Evolutionary conservation across 1,140 invertebrate genomes (phyloP), one percentile per base, ranked within the genome.

Genomic region (Atta texana): DNA sequence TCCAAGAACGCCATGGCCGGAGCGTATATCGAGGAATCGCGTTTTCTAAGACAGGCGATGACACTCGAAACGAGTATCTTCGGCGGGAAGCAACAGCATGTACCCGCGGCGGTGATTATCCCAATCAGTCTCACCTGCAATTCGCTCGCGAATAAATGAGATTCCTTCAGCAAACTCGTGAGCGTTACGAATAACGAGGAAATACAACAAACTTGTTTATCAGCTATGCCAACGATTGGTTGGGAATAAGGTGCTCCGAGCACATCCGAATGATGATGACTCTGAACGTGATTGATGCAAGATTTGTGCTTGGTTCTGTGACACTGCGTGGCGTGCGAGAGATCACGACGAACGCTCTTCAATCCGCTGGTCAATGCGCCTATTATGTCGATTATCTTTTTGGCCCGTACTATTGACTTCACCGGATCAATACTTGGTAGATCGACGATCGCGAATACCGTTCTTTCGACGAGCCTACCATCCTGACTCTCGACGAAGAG

Each of bases 41-140:
- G 87, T 34, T 93, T 94, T 49, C 94, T 94, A 0, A 96, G 80
- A 53, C 96, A 93, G n/a, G 91, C 88, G 0, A 95, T 88, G 12
- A 96, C 86, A 63, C 91, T 93, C 3, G 89, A 77, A 10, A 96
- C 68, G 2, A 96, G 85, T 10, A 88, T 91, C 31, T 92, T 95
- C 0, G 96, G 95, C 7, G 96, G 96, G 87, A 97, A 96, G 91
- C 97, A 97, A 81, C 97, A 97, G 90, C 97, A 97, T 0, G 96
- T 96, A 6, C 97, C 96, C 68, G 95, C 96, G 12, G 93, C 92
- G 18, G 96, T 95, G 93, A 96, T 96, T 2, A 96, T 96, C 76
- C 96, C 95, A 3, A 97, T 92, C 8, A 97, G 88, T 85, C 96
- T 95, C 18, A 95, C 90, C 57, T 96, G 93, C 3, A 97, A 86